phyloP scores from a whole-genome alignment of 2,888 invertebrate species.

The Lycophotia porphyrea region DNA sequence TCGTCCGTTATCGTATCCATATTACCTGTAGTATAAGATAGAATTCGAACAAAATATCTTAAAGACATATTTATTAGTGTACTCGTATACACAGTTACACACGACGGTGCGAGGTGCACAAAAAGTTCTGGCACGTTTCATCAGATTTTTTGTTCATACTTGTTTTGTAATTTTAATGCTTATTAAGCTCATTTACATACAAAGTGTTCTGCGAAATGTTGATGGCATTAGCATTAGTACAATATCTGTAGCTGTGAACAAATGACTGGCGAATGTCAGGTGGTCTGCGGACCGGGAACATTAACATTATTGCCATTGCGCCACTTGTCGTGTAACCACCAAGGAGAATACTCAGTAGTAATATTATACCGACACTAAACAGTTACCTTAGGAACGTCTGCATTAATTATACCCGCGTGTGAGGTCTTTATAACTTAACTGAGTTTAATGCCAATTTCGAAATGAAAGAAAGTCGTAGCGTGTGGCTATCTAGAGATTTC shows the following conservation, averaged over 20 bases:
- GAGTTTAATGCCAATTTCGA: constrained; percentile 7
- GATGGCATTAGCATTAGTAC: constrained; percentile 75
- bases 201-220: constrained; percentile 83
- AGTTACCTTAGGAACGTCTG: constrained; percentile 7
- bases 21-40: constrained; percentile 28
- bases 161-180: constrained; percentile 75
- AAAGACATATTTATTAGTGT: constrained; percentile 17
- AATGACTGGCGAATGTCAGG: constrained; percentile 66
- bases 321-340: constrained; percentile 39
- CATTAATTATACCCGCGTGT: constrained; percentile 2
- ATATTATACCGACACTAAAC: constrained; percentile 21
- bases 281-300: constrained; percentile 47
- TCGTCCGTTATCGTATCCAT: constrained; percentile 6
- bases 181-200: constrained; percentile 85
- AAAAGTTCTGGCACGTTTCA: constrained; percentile 74
- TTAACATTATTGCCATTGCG: constrained; percentile 53
- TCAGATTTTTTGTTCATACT: constrained; percentile 66
- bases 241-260: constrained; percentile 61
- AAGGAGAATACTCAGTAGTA: constrained; percentile 37
- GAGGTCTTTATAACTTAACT: constrained; percentile 38
- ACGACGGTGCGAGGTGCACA: constrained; percentile 57
- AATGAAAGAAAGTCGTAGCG: constrained; percentile 30
- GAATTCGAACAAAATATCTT: constrained; percentile 4
- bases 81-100: constrained; percentile 36
- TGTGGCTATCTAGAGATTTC: constrained; percentile 11